phyloP scores from a whole-genome alignment of 2,797 vertebrate species.

The Ambastaia sidthimunki region DNA sequence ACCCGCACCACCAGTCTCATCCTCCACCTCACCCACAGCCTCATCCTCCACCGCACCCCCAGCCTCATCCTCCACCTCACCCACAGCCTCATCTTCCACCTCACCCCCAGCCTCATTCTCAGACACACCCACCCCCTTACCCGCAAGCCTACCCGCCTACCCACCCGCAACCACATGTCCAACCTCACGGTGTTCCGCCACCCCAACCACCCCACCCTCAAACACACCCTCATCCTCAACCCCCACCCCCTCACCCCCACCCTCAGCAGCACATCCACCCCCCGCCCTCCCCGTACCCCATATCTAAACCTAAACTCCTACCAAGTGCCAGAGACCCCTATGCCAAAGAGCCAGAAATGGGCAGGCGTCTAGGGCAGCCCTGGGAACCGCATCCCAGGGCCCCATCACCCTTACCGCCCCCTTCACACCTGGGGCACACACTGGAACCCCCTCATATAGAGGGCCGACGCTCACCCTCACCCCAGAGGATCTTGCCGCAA shows the following conservation, averaged over 20 bases:
- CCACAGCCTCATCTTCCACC: too few relatives aligned
- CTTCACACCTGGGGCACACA: constrained; percentile 73
- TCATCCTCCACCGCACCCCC: constrained; percentile 71
- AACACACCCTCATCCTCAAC: constrained; percentile 65
- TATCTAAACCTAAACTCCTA: constrained; percentile 87
- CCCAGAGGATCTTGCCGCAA: constrained; percentile 95
- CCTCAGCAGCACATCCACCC: constrained; percentile 78
- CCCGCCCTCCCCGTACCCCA: constrained; percentile 79
- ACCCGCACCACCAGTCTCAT: constrained; percentile 60
- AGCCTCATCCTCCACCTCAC: constrained; percentile 78
- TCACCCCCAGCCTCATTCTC: too few relatives aligned
- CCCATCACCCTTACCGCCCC: constrained; percentile 76
- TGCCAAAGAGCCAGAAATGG: constrained; percentile 92
- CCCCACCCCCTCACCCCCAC: constrained; percentile 76
- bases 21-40: constrained; percentile 73
- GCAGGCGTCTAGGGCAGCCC: constrained; percentile 76
- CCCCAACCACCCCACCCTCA: constrained; percentile 69
- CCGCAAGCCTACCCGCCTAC: too few relatives aligned
- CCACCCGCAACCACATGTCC: constrained; percentile 79
- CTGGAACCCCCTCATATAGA: constrained; percentile 86
- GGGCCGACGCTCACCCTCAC: constrained; percentile 87
- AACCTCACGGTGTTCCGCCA: constrained; percentile 70
- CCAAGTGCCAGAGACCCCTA: constrained; percentile 90
- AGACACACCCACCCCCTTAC: too few relatives aligned
- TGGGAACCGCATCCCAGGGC: constrained; percentile 81